Base-by-base conservation (phyloP, 2,888 invertebrate genomes). In the Rotaria macrura region DNA sequence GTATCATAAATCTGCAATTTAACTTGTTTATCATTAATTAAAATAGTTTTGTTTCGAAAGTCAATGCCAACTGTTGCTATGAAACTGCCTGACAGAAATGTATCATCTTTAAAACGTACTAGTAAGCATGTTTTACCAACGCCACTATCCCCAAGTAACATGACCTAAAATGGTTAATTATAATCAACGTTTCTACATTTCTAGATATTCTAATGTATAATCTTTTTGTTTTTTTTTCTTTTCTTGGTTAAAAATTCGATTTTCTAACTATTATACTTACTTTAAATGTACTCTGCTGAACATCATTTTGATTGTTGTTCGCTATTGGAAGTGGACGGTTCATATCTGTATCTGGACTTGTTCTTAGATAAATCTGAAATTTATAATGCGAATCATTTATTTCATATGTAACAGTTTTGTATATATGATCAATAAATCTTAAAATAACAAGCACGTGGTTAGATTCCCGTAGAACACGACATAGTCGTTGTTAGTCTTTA, bases 41-140 rank as follows among this genome's bases (percentile, higher is more conserved):
- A 91, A 49, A 92, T 91, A 79, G 92, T 90, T 89, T 92, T 92
- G 88, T 92, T 92, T 92, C 92, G 90, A 93, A 96, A 97, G 93
- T 97, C 97, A 91, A 97, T 96, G 92, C 97, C 97, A 89, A 97
- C 96, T 87, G 97, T 97, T 88, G 96, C 95, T 91, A 97, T 95
- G 93, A 95, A 97, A 93, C 95, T 96, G 91, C 96, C 96, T 88
- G 94, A 94, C 88, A 97, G 93, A 92, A 96, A 97, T 87, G 94
- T 94, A 89, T 95, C 95, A 91, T 97, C 96, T 90, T 96, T 94
- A 93, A 96, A 97, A 89, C 95, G 94, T 88, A 96, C 95, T 88
- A 97, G 93, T 89, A 97, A 93, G 91, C 96, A 97, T 83, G 97
- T 97, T 92, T 97, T 97, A 87, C 79, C 79, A 25, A 79, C 79